Evolutionary conservation across 2,113 vertebrate species (phyloP).

Genomic region (Symphodus melops): DNA sequence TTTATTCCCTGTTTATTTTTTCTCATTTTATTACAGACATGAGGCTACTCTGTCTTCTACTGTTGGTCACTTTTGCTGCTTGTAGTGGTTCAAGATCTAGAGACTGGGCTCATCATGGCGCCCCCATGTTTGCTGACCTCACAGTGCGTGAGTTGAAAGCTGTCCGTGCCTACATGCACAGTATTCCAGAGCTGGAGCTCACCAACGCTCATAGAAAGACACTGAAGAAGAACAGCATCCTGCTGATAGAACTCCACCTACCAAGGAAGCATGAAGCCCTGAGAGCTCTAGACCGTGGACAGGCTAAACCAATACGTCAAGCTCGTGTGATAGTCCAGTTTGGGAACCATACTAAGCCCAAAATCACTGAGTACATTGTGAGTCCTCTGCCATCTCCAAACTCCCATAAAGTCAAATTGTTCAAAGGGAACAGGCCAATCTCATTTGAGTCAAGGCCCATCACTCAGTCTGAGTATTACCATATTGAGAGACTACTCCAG

Average conservation of each 20-base stretch:
- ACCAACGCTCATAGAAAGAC: constrained; percentile 9
- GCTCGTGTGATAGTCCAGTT: constrained; percentile 89
- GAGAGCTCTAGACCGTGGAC: constrained; percentile 80
- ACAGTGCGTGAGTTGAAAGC: constrained; percentile 81
- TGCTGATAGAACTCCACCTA: constrained; percentile 89
- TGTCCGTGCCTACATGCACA: constrained; percentile 83
- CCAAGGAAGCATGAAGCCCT: constrained; percentile 87
- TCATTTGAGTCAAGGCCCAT: constrained; percentile 86
- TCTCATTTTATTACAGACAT: constrained; percentile 61
- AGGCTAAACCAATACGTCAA: constrained; percentile 80
- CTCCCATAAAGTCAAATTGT: constrained; percentile 66
- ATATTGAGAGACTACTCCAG: constrained; percentile 69
- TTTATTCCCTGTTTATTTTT: not conserved
- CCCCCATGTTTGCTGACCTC: constrained; percentile 89
- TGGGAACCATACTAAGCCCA: constrained; percentile 84
- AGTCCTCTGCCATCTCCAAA: constrained; percentile 85
- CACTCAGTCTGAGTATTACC: constrained; percentile 73
- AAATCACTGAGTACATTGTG: constrained; percentile 88
- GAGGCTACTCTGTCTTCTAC: constrained; percentile 69
- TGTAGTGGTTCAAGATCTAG: constrained; percentile 55
- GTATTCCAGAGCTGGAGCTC: constrained; percentile 81
- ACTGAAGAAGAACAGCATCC: constrained; percentile 88
- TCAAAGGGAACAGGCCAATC: constrained; percentile 47
- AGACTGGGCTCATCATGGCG: constrained; percentile 82
- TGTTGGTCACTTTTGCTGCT: constrained; percentile 57